A percentile compares a stretch with the other conserved stretches of the same genome.
phyloP scores from a whole-genome alignment of 1,140 invertebrate species.

The Pseudachorutes palmiensis region DNA sequence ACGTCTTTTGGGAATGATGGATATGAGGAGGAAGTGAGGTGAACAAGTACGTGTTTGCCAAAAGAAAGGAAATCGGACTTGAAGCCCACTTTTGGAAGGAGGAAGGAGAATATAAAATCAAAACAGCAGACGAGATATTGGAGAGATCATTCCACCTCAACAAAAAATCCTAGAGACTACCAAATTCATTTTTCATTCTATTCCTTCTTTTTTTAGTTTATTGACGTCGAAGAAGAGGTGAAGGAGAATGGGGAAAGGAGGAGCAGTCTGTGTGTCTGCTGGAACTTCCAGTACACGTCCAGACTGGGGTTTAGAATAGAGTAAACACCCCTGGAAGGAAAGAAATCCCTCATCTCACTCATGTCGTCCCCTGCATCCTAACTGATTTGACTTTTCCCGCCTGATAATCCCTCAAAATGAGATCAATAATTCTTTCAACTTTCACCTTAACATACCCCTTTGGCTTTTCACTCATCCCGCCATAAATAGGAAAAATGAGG shows the following conservation, averaged over 20 bases:
- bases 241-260: slow-evolving; percentile 19
- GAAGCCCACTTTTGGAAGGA: not conserved
- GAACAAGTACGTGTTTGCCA: not conserved
- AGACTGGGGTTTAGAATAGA: slow-evolving; percentile 19
- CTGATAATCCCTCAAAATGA: not conserved
- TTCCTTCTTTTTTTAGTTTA: slow-evolving; percentile 24
- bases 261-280: too few relatives aligned
- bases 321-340: slow-evolving; percentile 31
- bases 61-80: not conserved
- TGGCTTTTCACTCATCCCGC: too few relatives aligned
- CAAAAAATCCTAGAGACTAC: not conserved
- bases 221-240: slow-evolving; percentile 26
- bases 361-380: too few relatives aligned
- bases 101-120: not conserved
- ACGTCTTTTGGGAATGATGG: slow-evolving; percentile 6
- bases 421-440: too few relatives aligned
- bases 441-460: too few relatives aligned
- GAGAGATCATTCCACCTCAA: not conserved
- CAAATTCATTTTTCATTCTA: slow-evolving; percentile 34
- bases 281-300: too few relatives aligned
- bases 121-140: slow-evolving; percentile 4
- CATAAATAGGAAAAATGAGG: too few relatives aligned
- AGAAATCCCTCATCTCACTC: not conserved
- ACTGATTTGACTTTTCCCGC: not conserved
- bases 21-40: not conserved